Conservation (phyloP, 2,797 vertebrate species). For the Pangasius macronema region DNA sequence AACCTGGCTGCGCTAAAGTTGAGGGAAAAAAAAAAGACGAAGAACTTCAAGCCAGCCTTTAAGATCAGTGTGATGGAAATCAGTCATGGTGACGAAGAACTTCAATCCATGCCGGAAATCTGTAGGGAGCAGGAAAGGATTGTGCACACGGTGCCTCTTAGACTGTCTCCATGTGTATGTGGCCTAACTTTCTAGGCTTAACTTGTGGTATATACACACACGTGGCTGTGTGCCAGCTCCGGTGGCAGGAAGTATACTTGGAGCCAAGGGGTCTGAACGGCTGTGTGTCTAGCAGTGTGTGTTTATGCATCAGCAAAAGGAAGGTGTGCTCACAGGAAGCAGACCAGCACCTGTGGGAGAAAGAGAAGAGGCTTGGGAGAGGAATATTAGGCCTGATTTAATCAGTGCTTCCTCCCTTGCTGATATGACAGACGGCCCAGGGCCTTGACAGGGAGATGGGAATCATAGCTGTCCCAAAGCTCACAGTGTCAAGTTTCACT, state of each 20-base stretch:
- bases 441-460: conserved; percentile 27
- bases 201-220: conserved; percentile 6
- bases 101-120: conserved; percentile 18
- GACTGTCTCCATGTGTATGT: background rate
- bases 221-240: background rate
- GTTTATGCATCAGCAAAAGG: conserved; percentile 59
- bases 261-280: background rate
- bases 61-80: background rate
- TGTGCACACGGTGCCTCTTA: background rate
- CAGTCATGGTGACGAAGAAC: background rate
- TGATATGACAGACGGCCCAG: conserved; percentile 55
- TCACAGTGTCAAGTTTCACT: conserved; percentile 29
- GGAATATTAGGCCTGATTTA: conserved; percentile 50
- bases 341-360: conserved; percentile 37
- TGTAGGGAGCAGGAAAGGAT: background rate
- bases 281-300: conserved; percentile 18
- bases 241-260: background rate
- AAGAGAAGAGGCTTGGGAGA: conserved; percentile 35
- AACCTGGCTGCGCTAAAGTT: background rate
- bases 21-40: background rate
- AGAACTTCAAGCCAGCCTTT: conserved; percentile 1
- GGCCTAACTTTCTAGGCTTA: background rate
- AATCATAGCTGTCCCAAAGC: conserved; percentile 21
- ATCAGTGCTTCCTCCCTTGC: conserved; percentile 51
- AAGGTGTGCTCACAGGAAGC: conserved; percentile 45